Percentiles rank a stretch among this genome's conserved stretches.
Evolutionary conservation across 2,797 vertebrate genomes (phyloP).

Genomic region (Centroberyx gerrardi): DNA sequence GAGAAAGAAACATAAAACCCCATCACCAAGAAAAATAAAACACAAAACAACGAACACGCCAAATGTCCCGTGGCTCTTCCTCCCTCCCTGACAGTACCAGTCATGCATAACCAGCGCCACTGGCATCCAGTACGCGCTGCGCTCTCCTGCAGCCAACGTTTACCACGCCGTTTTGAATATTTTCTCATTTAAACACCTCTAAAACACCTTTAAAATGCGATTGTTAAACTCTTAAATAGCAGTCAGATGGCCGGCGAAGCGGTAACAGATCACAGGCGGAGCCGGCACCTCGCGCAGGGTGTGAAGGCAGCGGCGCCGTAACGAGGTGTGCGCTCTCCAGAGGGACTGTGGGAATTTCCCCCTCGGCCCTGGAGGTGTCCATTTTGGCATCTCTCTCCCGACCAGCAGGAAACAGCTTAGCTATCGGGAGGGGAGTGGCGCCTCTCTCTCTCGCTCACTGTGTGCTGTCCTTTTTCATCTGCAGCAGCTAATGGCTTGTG

Average conservation of each 20-base stretch:
- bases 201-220: neutral
- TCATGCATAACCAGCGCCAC: too few species aligned
- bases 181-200: neutral
- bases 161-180: neutral
- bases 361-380: constrained; percentile 58
- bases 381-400: constrained; percentile 34
- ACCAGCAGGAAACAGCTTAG: constrained; percentile 6
- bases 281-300: neutral
- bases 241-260: neutral
- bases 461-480: neutral
- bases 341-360: constrained; percentile 61
- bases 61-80: too few species aligned
- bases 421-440: constrained; percentile 1
- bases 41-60: too few species aligned
- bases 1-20: too few species aligned
- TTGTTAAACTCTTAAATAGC: neutral
- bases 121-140: too few species aligned
- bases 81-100: too few species aligned
- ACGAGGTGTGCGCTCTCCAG: neutral
- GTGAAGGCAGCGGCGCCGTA: neutral
- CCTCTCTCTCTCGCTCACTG: neutral
- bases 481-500: too few species aligned
- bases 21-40: too few species aligned
- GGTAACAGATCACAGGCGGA: neutral
- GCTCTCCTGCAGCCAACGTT: constrained; percentile 3